Conservation (phyloP, 2,113 vertebrate species). For the Trinectes maculatus region DNA sequence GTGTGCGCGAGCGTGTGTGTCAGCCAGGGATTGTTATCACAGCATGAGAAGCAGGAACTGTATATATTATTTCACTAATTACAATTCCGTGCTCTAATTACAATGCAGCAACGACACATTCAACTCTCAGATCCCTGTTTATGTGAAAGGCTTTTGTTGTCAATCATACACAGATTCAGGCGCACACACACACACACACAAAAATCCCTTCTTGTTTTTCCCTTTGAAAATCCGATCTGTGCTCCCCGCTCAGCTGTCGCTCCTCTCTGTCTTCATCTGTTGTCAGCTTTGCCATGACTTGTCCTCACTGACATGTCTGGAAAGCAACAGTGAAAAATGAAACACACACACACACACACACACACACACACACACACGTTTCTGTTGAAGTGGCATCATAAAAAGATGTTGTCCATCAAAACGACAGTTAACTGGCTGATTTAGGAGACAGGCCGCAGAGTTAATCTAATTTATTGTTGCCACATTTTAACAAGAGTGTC, state of each 20-base stretch:
- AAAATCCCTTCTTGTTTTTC: slow-evolving; percentile 25
- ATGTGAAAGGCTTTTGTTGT: slow-evolving; percentile 53
- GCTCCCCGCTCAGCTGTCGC: slow-evolving; percentile 50
- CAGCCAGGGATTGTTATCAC: slow-evolving; percentile 57
- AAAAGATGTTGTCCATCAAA: slow-evolving; percentile 17
- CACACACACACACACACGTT: slow-evolving; percentile 3
- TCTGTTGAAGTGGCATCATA: slow-evolving; percentile 10
- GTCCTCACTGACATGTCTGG: slow-evolving; percentile 40
- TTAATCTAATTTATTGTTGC: slow-evolving; percentile 24
- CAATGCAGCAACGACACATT: slow-evolving; percentile 61
- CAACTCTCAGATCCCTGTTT: slow-evolving; percentile 53
- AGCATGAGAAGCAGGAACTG: slow-evolving; percentile 54
- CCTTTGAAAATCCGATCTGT: slow-evolving; percentile 47
- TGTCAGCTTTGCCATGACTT: slow-evolving; percentile 39
- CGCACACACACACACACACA: too few species aligned
- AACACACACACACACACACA: neutral
- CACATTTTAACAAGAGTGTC: too few species aligned
- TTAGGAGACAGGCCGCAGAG: slow-evolving; percentile 3
- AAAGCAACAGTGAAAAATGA: slow-evolving; percentile 45
- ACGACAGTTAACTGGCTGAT: slow-evolving; percentile 23
- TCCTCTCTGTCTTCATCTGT: slow-evolving; percentile 46
- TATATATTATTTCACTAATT: slow-evolving; percentile 76
- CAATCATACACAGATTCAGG: slow-evolving; percentile 37
- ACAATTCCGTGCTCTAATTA: slow-evolving; percentile 70
- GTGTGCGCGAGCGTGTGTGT: slow-evolving; percentile 3